Conservation (phyloP, 2,113 vertebrate genomes). For the Paratilapia polleni region DNA sequence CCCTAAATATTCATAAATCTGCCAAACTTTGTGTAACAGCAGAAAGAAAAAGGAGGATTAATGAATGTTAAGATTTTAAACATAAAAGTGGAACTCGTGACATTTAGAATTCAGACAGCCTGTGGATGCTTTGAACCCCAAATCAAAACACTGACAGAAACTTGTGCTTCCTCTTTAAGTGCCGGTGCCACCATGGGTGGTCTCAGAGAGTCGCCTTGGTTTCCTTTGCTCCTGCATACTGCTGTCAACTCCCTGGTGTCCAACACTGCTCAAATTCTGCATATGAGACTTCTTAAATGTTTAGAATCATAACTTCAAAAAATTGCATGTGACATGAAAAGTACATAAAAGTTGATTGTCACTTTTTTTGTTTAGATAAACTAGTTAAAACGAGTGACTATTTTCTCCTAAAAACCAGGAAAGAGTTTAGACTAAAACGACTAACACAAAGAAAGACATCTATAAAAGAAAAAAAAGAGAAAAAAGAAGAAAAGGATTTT, state of each 20-base stretch:
- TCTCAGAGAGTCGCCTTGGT: not conserved
- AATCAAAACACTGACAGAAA: not conserved
- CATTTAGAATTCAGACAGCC: constrained; percentile 4
- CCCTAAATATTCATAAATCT: not conserved
- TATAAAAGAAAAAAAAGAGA: too few species aligned
- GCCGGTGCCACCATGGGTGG: not conserved
- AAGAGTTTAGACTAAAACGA: too few species aligned
- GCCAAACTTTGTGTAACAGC: not conserved
- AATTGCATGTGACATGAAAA: not conserved
- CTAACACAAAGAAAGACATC: not conserved
- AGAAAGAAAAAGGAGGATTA: not conserved
- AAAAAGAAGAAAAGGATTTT: not conserved
- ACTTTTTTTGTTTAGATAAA: not conserved
- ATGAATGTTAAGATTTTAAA: constrained; percentile 9
- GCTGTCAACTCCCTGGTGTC: not conserved
- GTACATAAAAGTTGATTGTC: not conserved
- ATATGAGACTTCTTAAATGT: not conserved
- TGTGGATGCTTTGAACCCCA: not conserved
- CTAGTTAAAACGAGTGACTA: too few species aligned
- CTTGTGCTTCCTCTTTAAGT: not conserved
- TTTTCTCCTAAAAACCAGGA: too few species aligned
- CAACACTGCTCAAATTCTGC: not conserved
- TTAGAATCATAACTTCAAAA: not conserved
- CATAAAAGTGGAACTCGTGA: not conserved
- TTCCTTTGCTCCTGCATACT: not conserved